Evolutionary conservation across 2,113 vertebrate genomes (phyloP).

Genomic region (Hippocampus mohnikei): DNA sequence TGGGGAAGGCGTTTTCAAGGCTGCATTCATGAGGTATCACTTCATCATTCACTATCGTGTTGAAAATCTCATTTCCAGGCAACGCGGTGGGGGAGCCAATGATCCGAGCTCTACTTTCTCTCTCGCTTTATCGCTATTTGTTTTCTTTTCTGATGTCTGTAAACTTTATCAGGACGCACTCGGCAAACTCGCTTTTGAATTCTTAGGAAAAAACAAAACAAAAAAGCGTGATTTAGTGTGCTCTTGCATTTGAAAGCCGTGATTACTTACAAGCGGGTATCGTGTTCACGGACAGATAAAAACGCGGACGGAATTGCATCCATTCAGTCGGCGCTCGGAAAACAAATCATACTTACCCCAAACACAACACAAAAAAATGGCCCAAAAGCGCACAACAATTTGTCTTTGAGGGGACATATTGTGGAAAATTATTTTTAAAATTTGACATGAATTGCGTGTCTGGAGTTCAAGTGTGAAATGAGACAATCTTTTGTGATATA

Average conservation of each 20-base stretch:
- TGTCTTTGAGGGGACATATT: background rate
- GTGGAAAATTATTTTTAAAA: too few species aligned
- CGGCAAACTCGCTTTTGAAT: background rate
- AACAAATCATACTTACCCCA: background rate
- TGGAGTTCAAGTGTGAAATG: background rate
- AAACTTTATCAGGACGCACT: conserved; percentile 2
- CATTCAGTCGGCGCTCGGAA: background rate
- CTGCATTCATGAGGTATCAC: background rate
- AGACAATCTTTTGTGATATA: too few species aligned
- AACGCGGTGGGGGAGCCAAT: background rate
- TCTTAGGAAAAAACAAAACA: background rate
- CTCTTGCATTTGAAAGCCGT: background rate
- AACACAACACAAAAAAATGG: background rate
- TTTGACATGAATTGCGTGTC: background rate
- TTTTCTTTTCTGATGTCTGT: background rate
- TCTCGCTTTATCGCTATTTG: background rate
- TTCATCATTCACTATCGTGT: background rate
- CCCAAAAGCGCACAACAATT: background rate
- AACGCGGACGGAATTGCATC: background rate
- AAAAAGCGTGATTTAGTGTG: conserved; percentile 1
- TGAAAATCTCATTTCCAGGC: background rate
- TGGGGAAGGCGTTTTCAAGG: background rate
- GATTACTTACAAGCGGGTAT: conserved; percentile 1
- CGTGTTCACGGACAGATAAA: background rate
- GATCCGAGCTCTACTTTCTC: background rate